phyloP scores from a whole-genome alignment of 2,113 vertebrate genomes.

The Stegastes partitus region DNA sequence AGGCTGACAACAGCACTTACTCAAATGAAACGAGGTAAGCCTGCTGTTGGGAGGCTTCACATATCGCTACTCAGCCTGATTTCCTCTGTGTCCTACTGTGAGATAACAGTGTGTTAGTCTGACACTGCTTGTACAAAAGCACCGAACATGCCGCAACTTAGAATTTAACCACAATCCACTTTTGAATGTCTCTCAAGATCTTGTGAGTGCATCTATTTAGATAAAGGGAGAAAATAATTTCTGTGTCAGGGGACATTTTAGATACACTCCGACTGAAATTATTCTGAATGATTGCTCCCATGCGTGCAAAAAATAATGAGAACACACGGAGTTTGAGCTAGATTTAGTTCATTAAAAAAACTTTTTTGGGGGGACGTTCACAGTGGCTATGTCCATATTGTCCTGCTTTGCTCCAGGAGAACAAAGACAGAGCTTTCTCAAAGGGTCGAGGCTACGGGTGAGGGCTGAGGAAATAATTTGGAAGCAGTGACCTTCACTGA shows the following conservation, averaged over 20 bases:
- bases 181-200: constrained; percentile 27
- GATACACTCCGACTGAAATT: constrained; percentile 40
- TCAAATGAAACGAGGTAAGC: constrained; percentile 13
- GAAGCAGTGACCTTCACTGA: constrained; percentile 15
- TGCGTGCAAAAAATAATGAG: constrained; percentile 59
- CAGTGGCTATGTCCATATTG: constrained; percentile 14
- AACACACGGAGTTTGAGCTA: constrained; percentile 34
- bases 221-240: constrained; percentile 29
- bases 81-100: background rate
- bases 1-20: constrained; percentile 16
- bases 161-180: constrained; percentile 1
- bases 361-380: constrained; percentile 8
- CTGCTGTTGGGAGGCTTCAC: constrained; percentile 30
- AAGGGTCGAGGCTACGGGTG: constrained; percentile 4
- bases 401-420: background rate
- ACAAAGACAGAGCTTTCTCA: background rate
- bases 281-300: constrained; percentile 38
- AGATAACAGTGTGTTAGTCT: background rate
- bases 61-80: background rate
- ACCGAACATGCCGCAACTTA: background rate
- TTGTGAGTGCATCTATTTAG: constrained; percentile 39
- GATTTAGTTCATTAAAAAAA: constrained; percentile 53
- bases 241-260: constrained; percentile 46
- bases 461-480: constrained; percentile 8
- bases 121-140: background rate